A percentile compares a stretch with the other conserved stretches of the same genome.
Conservation (phyloP, 1,140 invertebrate genomes). For the Eueides isabella region DNA sequence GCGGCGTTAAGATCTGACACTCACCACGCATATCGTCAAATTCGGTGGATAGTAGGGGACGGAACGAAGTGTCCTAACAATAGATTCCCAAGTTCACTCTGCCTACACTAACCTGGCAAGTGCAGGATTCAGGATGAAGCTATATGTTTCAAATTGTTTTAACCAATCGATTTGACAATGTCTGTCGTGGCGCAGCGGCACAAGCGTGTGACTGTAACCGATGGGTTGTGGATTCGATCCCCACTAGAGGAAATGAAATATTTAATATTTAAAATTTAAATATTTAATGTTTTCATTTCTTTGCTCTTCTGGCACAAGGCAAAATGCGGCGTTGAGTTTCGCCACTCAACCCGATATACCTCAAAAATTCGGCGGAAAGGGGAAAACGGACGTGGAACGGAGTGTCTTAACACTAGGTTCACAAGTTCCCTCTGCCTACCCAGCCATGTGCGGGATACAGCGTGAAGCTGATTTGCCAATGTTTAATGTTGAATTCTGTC, state of each 20-base stretch:
- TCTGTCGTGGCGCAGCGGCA: background rate
- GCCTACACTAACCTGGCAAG: too few species aligned
- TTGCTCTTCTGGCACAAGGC: background rate
- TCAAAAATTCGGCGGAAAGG: too few species aligned
- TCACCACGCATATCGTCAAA: too few species aligned
- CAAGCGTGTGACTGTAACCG: background rate
- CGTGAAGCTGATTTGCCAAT: background rate
- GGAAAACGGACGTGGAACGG: background rate
- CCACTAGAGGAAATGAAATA: background rate
- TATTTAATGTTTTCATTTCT: too few species aligned
- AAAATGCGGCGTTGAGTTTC: background rate
- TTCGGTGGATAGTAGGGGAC: too few species aligned
- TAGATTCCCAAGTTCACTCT: too few species aligned
- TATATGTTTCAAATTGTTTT: too few species aligned
- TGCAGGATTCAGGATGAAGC: too few species aligned
- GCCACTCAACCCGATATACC: background rate
- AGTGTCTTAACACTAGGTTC: background rate
- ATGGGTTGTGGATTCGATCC: background rate
- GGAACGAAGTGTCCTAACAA: too few species aligned
- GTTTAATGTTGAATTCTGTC: too few species aligned
- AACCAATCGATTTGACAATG: too few species aligned
- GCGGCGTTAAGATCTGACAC: too few species aligned
- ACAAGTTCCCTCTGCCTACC: background rate
- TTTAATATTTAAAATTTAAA: background rate
- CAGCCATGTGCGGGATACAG: background rate